A percentile compares a stretch with the other conserved stretches of the same genome.
Conservation (phyloP, 2,888 invertebrate species). For the Caenorhabditis zanzibari region DNA sequence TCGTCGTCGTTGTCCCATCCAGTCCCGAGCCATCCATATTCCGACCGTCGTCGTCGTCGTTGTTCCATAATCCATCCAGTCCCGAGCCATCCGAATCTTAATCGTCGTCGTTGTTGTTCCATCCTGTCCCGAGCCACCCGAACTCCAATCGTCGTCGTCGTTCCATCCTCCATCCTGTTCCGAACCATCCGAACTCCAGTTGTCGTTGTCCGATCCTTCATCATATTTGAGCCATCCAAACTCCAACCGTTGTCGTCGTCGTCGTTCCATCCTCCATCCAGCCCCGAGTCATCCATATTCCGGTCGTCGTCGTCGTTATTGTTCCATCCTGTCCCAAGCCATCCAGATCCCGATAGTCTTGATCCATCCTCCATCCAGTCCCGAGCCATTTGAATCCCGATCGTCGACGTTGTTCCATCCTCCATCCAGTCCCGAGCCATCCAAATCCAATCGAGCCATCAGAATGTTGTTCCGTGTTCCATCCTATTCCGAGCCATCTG, state of each 20-base stretch:
- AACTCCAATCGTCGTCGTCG: conserved; percentile 3
- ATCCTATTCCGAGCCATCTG: too few species aligned
- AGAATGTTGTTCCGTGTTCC: not conserved
- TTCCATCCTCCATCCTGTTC: conserved; percentile 8
- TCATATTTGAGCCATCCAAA: not conserved
- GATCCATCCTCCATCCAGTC: not conserved
- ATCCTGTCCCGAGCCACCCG: conserved; percentile 9
- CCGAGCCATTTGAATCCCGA: conserved; percentile 5
- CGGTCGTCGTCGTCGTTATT: too few species aligned
- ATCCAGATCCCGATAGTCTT: too few species aligned
- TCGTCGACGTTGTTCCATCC: conserved; percentile 6
- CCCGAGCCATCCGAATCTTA: conserved; percentile 2
- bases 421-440: conserved; percentile 15
- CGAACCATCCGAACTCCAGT: not conserved
- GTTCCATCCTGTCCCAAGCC: too few species aligned
- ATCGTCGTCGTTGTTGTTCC: not conserved
- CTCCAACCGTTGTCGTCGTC: too few species aligned
- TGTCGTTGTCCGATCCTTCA: not conserved
- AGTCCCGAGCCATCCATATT: not conserved
- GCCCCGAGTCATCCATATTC: too few species aligned
- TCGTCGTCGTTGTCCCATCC: conserved; percentile 22
- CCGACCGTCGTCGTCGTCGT: conserved; percentile 1
- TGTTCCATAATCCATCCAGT: not conserved
- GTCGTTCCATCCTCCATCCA: too few species aligned
- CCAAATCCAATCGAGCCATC: not conserved